Evolutionary conservation across 2,888 invertebrate genomes (phyloP).

Genomic region (Druceiella hillmani): DNA sequence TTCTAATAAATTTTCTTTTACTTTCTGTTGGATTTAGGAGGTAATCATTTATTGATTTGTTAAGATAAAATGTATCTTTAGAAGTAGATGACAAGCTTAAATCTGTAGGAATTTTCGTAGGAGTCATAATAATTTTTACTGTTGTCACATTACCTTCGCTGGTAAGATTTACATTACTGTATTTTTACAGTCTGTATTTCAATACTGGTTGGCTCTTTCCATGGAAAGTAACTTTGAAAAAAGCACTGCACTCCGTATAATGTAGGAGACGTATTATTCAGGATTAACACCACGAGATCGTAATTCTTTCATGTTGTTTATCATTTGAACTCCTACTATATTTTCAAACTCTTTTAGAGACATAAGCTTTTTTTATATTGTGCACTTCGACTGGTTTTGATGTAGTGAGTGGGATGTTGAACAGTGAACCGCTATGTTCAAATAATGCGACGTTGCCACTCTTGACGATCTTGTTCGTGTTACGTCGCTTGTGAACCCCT

Average conservation of each 20-base stretch:
- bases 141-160: slow-evolving; percentile 15
- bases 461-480: too few species aligned
- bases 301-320: slow-evolving; percentile 12
- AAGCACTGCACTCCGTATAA: slow-evolving; percentile 13
- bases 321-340: slow-evolving; percentile 13
- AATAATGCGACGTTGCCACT: too few species aligned
- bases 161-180: slow-evolving; percentile 12
- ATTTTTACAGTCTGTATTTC: slow-evolving; percentile 10
- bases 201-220: slow-evolving; percentile 11
- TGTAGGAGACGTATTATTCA: too few species aligned
- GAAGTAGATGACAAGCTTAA: slow-evolving; percentile 13
- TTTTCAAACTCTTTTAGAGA: slow-evolving; percentile 15
- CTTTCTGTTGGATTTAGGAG: slow-evolving; percentile 12
- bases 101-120: slow-evolving; percentile 13
- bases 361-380: slow-evolving; percentile 10
- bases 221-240: too few species aligned
- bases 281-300: too few species aligned
- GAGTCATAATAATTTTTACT: slow-evolving; percentile 16
- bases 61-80: too few species aligned
- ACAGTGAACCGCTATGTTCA: too few species aligned
- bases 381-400: too few species aligned
- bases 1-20: slow-evolving; percentile 11
- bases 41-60: too few species aligned
- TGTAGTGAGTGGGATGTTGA: too few species aligned
- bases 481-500: too few species aligned